Evolutionary conservation across 2,113 vertebrate species (phyloP).

Genomic region (Ciconia boyciana): DNA sequence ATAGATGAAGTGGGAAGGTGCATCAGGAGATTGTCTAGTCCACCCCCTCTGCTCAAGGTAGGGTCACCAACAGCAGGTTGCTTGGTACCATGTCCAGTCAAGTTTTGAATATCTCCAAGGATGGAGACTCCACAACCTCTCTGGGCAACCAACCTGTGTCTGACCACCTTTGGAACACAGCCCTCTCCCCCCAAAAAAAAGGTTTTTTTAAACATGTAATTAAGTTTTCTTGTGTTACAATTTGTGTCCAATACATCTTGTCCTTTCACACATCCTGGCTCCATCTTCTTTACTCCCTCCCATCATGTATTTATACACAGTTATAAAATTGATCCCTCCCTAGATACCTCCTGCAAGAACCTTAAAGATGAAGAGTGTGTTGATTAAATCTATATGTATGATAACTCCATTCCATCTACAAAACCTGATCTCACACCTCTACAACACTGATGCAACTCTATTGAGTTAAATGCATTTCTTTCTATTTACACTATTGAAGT

Average conservation of each 20-base stretch:
- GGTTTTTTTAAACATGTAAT: background rate
- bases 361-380: background rate
- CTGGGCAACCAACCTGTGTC: background rate
- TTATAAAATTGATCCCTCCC: background rate
- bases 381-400: background rate
- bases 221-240: background rate
- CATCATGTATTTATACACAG: background rate
- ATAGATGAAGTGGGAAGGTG: background rate
- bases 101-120: background rate
- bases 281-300: background rate
- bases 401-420: background rate
- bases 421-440: background rate
- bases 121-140: background rate
- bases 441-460: background rate
- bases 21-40: background rate
- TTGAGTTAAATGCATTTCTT: background rate
- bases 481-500: background rate
- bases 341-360: background rate
- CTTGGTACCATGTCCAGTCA: background rate
- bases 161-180: background rate
- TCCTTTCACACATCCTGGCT: background rate
- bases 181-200: background rate
- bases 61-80: background rate
- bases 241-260: background rate
- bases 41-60: background rate